Percentiles rank a stretch among this genome's conserved stretches.
Conservation (phyloP, 2,888 invertebrate genomes). For the Vanessa cardui region DNA sequence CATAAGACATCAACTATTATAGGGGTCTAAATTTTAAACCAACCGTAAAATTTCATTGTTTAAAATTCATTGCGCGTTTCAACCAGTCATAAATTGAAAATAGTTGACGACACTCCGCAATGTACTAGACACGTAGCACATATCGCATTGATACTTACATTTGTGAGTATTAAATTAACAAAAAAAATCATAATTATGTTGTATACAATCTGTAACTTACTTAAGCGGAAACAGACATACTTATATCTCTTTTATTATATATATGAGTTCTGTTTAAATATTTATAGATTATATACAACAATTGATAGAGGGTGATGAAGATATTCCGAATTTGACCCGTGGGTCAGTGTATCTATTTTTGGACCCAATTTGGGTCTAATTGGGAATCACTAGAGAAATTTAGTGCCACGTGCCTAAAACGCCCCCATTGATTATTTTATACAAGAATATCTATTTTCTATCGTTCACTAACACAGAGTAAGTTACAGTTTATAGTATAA, state of each 20-base stretch:
- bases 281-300: too few relatives aligned
- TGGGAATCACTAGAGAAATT: not conserved
- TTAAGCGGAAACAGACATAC: too few relatives aligned
- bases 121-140: conserved; percentile 35
- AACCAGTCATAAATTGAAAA: conserved; percentile 22
- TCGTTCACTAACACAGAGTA: conserved; percentile 74
- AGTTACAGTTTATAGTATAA: conserved; percentile 41
- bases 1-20: conserved; percentile 66
- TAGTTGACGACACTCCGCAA: conserved; percentile 26
- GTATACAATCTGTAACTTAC: too few relatives aligned
- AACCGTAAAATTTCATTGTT: conserved; percentile 44
- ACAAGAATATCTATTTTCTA: conserved; percentile 54
- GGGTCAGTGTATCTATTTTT: not conserved
- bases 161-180: not conserved
- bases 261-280: too few relatives aligned
- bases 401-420: conserved; percentile 39
- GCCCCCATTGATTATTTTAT: conserved; percentile 37
- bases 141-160: not conserved
- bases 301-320: too few relatives aligned
- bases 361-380: not conserved
- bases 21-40: conserved; percentile 45
- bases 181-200: too few relatives aligned
- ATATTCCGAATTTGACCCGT: not conserved
- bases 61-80: conserved; percentile 41
- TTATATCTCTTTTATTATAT: too few relatives aligned